These are phyloP conservation scores for Penaeus vannamei DNA, from an alignment of 1,140 invertebrate genomes.

Conservation along the genomic window DNA sequence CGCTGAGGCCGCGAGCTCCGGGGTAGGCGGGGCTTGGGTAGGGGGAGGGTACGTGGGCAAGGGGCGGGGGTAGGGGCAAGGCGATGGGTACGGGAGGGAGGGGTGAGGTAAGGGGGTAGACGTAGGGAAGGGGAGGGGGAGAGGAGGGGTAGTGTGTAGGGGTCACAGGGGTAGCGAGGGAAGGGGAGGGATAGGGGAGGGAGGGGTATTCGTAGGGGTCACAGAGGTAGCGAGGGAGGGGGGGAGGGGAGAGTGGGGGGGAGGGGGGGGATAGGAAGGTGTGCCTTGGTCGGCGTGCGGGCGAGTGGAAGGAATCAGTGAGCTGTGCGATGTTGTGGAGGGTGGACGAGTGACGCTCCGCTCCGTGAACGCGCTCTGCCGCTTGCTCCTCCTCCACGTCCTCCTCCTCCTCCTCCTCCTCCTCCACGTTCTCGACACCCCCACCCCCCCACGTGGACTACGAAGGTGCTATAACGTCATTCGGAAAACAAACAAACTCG, in stretches of 20 bases:
- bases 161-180: background rate
- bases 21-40: too few relatives aligned
- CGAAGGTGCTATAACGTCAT: too few relatives aligned
- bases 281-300: constrained; percentile 6
- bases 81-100: background rate
- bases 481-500: too few relatives aligned
- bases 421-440: background rate
- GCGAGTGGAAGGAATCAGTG: background rate
- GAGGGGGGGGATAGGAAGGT: background rate
- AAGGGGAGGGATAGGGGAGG: background rate
- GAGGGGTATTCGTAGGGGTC: background rate
- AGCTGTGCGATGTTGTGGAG: constrained; percentile 22
- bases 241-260: background rate
- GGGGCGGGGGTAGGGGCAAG: too few relatives aligned
- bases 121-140: background rate
- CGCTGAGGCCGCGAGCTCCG: too few relatives aligned
- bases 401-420: background rate
- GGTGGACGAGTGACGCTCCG: constrained; percentile 1
- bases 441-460: background rate
- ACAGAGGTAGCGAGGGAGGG: background rate
- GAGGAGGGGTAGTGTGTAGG: background rate
- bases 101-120: background rate
- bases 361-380: background rate
- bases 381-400: background rate
- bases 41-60: too few relatives aligned